Conservation (phyloP, 2,113 vertebrate species). For the Eclectus roratus region DNA sequence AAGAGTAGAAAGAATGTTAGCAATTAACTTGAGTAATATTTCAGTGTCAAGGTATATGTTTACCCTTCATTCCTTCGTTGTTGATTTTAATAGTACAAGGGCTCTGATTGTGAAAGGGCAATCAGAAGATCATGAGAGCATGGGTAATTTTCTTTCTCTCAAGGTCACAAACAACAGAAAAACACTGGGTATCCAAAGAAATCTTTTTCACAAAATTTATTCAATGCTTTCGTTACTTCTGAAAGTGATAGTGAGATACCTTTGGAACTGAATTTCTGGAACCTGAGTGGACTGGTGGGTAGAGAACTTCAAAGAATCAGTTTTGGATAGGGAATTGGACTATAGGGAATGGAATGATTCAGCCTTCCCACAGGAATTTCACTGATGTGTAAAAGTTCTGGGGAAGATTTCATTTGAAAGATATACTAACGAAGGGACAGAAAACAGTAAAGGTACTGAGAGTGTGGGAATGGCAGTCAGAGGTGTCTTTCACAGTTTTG, state of each 20-base stretch:
- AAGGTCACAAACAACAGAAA: not conserved
- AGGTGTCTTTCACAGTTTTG: not conserved
- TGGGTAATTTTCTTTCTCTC: not conserved
- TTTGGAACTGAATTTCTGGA: conserved; percentile 7
- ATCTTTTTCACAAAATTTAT: not conserved
- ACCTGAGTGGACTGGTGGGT: not conserved
- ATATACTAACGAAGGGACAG: not conserved
- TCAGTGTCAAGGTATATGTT: not conserved
- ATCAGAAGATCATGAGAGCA: not conserved
- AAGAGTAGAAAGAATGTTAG: not conserved
- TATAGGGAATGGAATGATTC: conserved; percentile 14
- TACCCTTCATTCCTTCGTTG: not conserved
- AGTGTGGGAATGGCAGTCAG: not conserved
- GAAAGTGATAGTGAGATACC: not conserved
- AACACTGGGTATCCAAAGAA: not conserved
- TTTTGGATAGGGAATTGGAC: not conserved
- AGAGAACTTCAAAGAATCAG: not conserved
- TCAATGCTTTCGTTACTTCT: not conserved
- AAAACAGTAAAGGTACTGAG: not conserved
- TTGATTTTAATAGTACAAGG: not conserved
- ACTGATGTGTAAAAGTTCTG: conserved; percentile 5
- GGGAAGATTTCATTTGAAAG: not conserved
- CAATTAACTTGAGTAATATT: not conserved
- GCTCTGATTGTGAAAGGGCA: not conserved
- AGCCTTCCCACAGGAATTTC: not conserved